phyloP scores from a whole-genome alignment of 2,113 vertebrate species.

The Poeciliopsis prolifica region DNA sequence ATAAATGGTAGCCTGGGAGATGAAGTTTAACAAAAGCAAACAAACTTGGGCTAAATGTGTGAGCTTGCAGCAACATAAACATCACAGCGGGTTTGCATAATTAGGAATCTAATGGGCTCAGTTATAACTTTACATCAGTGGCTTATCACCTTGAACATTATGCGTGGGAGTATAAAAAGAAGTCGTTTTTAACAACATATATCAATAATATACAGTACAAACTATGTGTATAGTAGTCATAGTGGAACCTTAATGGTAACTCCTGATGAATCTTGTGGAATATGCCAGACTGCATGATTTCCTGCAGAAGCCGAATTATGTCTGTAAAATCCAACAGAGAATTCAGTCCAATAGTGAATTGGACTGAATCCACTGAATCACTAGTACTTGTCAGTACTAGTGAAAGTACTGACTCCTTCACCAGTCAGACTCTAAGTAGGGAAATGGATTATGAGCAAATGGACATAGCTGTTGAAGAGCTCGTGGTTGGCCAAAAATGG shows the following conservation, averaged over 20 bases:
- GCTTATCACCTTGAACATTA: conserved; percentile 18
- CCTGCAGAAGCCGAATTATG: not conserved
- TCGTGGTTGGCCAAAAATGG: not conserved
- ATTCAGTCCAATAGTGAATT: not conserved
- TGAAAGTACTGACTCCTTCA: too few species aligned
- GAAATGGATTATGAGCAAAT: not conserved
- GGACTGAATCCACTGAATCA: too few species aligned
- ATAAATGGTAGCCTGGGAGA: conserved; percentile 4
- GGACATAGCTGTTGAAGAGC: not conserved
- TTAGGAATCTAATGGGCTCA: conserved; percentile 70
- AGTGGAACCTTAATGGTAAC: not conserved
- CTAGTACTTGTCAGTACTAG: too few species aligned
- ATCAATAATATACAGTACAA: not conserved
- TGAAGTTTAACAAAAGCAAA: conserved; percentile 41
- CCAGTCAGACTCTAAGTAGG: not conserved
- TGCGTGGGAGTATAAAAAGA: conserved; percentile 1
- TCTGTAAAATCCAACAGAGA: not conserved
- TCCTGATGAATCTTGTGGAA: not conserved
- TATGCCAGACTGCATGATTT: not conserved
- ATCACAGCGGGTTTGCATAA: conserved; percentile 38
- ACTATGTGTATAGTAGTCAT: not conserved
- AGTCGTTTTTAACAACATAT: not conserved
- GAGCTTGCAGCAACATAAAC: conserved; percentile 29
- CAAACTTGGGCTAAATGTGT: conserved; percentile 15
- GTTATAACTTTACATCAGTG: conserved; percentile 55